A percentile compares a stretch with the other conserved stretches of the same genome.
These are phyloP conservation scores for Pyrrhosoma nymphula DNA, from an alignment of 2,888 invertebrate genomes.

Conservation along the genomic window DNA sequence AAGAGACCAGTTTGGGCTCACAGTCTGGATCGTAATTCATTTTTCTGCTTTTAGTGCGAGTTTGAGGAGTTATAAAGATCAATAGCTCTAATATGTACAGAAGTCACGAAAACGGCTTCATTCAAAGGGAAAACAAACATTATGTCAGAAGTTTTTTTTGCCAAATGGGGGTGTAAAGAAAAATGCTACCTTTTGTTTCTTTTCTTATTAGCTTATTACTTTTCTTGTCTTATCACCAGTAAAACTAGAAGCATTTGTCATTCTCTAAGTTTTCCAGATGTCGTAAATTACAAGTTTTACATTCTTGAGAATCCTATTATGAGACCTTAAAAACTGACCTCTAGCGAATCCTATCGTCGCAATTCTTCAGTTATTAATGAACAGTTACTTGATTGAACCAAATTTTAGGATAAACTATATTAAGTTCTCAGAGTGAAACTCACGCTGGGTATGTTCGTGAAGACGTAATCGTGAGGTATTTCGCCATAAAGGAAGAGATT, in stretches of 20 bases:
- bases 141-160: background rate
- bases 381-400: too few species aligned
- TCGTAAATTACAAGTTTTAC: too few species aligned
- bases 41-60: conserved; percentile 14
- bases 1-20: background rate
- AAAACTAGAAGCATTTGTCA: background rate
- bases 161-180: background rate
- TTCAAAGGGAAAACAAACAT: background rate
- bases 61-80: background rate
- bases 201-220: too few species aligned
- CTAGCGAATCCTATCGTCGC: too few species aligned
- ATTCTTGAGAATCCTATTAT: too few species aligned
- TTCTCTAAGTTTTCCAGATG: background rate
- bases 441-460: too few species aligned
- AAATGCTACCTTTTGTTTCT: background rate
- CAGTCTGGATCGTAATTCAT: background rate
- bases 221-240: background rate
- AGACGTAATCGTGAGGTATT: too few species aligned
- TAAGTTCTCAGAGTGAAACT: too few species aligned
- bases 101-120: background rate
- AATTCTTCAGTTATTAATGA: too few species aligned
- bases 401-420: too few species aligned
- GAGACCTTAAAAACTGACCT: too few species aligned
- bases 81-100: background rate
- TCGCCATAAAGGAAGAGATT: too few species aligned